phyloP scores from a whole-genome alignment of 2,113 vertebrate genomes.

The Chaenocephalus aceratus region DNA sequence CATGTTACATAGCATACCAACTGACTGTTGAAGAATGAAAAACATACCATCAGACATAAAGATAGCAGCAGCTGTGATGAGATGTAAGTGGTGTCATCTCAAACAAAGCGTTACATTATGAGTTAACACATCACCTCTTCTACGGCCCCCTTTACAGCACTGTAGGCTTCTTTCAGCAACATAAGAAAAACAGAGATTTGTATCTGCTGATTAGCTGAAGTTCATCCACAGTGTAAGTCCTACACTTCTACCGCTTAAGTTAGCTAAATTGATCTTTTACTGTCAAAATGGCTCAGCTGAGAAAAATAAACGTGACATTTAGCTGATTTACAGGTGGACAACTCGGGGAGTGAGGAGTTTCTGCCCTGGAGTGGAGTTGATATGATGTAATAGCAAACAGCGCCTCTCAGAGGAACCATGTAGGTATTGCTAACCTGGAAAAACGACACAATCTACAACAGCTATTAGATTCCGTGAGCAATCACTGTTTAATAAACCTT shows the following conservation, averaged over 20 bases:
- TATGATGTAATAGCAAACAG: constrained; percentile 43
- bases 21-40: neutral
- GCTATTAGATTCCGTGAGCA: neutral
- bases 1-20: neutral
- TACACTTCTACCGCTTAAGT: neutral
- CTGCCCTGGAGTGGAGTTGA: neutral
- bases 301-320: neutral
- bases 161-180: neutral
- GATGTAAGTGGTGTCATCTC: too few species aligned
- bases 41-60: neutral
- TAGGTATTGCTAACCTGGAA: constrained; percentile 27
- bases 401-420: constrained; percentile 29
- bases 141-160: neutral
- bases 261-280: neutral
- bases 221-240: neutral
- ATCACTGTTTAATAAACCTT: neutral
- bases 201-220: neutral
- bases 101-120: too few species aligned
- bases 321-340: neutral
- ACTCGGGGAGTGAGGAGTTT: neutral
- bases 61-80: neutral
- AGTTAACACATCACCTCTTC: neutral
- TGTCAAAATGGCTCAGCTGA: constrained; percentile 3
- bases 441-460: neutral
- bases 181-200: neutral